These are phyloP conservation scores for Colletes collaris DNA, from an alignment of 2,888 invertebrate genomes.

Conservation along the genomic window DNA sequence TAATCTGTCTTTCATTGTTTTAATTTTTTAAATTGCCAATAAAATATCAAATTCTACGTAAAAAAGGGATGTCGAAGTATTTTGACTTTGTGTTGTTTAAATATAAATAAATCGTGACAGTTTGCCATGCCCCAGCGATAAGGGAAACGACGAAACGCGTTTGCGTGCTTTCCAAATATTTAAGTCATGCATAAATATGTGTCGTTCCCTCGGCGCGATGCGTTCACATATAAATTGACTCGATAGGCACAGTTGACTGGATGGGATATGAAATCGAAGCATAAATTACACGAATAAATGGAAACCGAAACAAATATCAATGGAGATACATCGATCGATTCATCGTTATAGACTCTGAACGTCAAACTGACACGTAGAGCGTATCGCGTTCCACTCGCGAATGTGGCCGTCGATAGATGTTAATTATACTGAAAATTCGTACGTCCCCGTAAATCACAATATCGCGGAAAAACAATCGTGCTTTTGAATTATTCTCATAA, in stretches of 20 bases:
- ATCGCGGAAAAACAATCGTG: background rate
- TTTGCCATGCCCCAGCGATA: background rate
- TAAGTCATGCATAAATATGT: constrained; percentile 28
- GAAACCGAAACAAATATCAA: constrained; percentile 45
- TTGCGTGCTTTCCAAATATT: constrained; percentile 28
- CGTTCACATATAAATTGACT: constrained; percentile 41
- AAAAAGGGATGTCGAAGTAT: no score
- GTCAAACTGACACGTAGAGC: background rate
- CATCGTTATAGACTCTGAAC: constrained; percentile 18
- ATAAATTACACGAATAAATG: constrained; percentile 51
- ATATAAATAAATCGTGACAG: no score
- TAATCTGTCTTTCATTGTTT: no score
- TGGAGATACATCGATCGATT: constrained; percentile 44
- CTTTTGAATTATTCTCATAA: background rate
- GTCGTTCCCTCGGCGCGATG: background rate
- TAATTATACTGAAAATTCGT: constrained; percentile 21
- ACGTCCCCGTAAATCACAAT: constrained; percentile 2
- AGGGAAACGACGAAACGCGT: constrained; percentile 3
- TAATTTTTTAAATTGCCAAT: no score
- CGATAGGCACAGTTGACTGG: constrained; percentile 36
- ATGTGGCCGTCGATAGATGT: background rate
- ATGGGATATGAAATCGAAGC: constrained; percentile 48
- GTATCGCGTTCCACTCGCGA: constrained; percentile 4
- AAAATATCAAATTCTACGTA: no score
- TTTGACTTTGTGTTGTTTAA: no score